A percentile compares a stretch with the other conserved stretches of the same genome.
These are phyloP conservation scores for Drosophila neotestacea DNA, from an alignment of 2,888 invertebrate genomes.

Conservation along the genomic window DNA sequence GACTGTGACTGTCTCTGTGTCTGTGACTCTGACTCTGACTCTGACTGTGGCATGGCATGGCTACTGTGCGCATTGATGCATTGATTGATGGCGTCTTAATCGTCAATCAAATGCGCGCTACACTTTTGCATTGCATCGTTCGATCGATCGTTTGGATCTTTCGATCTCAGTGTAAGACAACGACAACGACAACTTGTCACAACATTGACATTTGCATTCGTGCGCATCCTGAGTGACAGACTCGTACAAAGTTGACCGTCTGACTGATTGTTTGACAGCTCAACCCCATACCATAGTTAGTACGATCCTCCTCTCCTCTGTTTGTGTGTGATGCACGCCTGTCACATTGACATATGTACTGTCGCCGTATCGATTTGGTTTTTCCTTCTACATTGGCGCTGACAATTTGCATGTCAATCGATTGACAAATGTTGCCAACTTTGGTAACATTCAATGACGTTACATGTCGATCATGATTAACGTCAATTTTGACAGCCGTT, in stretches of 20 bases:
- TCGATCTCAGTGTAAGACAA: slow-evolving; percentile 36
- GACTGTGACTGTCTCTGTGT: neutral
- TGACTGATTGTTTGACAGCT: slow-evolving; percentile 78
- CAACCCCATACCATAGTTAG: slow-evolving; percentile 1
- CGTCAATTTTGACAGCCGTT: slow-evolving; percentile 76
- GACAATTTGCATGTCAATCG: slow-evolving; percentile 80
- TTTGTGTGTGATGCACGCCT: slow-evolving; percentile 58
- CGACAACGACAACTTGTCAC: slow-evolving; percentile 73
- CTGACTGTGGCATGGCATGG: slow-evolving; percentile 25
- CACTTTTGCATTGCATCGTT: slow-evolving; percentile 71
- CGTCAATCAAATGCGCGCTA: slow-evolving; percentile 84
- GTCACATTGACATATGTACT: slow-evolving; percentile 80
- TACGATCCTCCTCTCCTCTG: slow-evolving; percentile 16
- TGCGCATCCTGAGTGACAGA: slow-evolving; percentile 76
- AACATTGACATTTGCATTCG: slow-evolving; percentile 79
- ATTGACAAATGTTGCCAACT: slow-evolving; percentile 80
- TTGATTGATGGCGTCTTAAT: slow-evolving; percentile 85
- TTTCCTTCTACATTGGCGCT: slow-evolving; percentile 56
- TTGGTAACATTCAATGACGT: slow-evolving; percentile 71
- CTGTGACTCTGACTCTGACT: neutral
- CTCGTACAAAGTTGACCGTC: slow-evolving; percentile 56
- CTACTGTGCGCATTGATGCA: slow-evolving; percentile 73
- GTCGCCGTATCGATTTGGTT: slow-evolving; percentile 44
- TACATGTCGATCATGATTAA: slow-evolving; percentile 70
- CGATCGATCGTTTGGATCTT: slow-evolving; percentile 14